Evolutionary conservation across 1,140 invertebrate genomes (phyloP), one percentile per base, ranked within the genome.

Genomic region (Pseudomyrmex flavicornis): DNA sequence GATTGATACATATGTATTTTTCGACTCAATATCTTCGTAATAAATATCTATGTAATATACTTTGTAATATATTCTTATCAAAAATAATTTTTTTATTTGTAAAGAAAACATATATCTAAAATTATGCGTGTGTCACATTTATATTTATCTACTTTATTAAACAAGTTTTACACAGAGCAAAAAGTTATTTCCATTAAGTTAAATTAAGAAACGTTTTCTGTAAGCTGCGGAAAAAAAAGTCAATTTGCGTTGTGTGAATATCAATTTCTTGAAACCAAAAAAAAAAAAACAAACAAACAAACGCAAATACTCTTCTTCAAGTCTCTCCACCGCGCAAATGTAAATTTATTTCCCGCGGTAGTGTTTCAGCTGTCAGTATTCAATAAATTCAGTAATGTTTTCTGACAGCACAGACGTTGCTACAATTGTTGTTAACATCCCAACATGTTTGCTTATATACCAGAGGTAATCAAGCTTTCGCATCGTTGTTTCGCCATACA

Each of bases 381-480:
- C 35, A 35, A 35, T 35, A 35, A 35, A 35, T 35, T 35, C 35
- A 35, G 20, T 13, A 7, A 3, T 46, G 8, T 62, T 74, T 61
- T 4, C 20, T 74, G 15, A 7, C 44, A 48, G 2, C 35, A 35
- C 7, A 73, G 35, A 69, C 13, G 1, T 46, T 62, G 20, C 20
- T 74, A 26, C 26, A 70, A 54, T 74, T 62, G 20, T 74, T 52
- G 35, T 35, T 73, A 73, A 73, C 26, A 20, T 73, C 58, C 26
- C 48, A 68, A 13, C 10, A 46, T 44, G 59, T 12, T 59, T 59
- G 1, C 10, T 73, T 73, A 5, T 73, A 22, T 59, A 59, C 35
- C 2, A 35, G 17, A 58, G 2, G 20, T 26, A 70, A 70, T 54
- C 15, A 35, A 54, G 17, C 35, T 12, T 61, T 22, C 17, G 26